These are phyloP conservation scores for Leucania comma DNA, from an alignment of 2,888 invertebrate genomes.

Conservation along the genomic window DNA sequence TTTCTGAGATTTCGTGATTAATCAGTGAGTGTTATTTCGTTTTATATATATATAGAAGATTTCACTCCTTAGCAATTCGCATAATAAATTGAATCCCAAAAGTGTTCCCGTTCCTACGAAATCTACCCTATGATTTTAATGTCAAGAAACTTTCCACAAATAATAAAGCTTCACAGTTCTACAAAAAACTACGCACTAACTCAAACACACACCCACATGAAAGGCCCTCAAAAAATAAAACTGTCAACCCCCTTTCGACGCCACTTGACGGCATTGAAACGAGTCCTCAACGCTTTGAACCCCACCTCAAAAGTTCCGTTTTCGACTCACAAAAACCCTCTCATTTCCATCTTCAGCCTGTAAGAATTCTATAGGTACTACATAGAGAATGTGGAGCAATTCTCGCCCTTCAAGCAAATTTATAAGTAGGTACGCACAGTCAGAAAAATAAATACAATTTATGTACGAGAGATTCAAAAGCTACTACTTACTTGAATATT, in stretches of 20 bases:
- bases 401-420: slow-evolving; percentile 42
- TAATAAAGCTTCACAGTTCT: neutral
- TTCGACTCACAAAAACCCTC: slow-evolving; percentile 60
- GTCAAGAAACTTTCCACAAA: neutral
- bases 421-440: slow-evolving; percentile 17
- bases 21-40: no score
- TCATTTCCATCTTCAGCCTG: slow-evolving; percentile 63
- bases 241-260: slow-evolving; percentile 55
- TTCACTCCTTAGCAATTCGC: no score
- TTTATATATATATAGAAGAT: no score
- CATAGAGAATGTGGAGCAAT: slow-evolving; percentile 57
- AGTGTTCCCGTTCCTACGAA: neutral
- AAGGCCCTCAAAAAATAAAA: slow-evolving; percentile 50
- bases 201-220: slow-evolving; percentile 34
- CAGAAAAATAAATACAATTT: neutral
- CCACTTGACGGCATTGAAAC: slow-evolving; percentile 59
- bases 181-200: slow-evolving; percentile 24
- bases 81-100: neutral
- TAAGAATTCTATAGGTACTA: slow-evolving; percentile 27
- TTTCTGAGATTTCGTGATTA: no score
- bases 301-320: slow-evolving; percentile 60
- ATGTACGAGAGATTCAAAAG: neutral
- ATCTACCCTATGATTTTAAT: slow-evolving; percentile 5
- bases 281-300: slow-evolving; percentile 63
- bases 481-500: neutral